Evolutionary conservation across 1,140 invertebrate genomes (phyloP), one percentile per base, ranked within the genome.

Genomic region (Tetragnatha versicolor): DNA sequence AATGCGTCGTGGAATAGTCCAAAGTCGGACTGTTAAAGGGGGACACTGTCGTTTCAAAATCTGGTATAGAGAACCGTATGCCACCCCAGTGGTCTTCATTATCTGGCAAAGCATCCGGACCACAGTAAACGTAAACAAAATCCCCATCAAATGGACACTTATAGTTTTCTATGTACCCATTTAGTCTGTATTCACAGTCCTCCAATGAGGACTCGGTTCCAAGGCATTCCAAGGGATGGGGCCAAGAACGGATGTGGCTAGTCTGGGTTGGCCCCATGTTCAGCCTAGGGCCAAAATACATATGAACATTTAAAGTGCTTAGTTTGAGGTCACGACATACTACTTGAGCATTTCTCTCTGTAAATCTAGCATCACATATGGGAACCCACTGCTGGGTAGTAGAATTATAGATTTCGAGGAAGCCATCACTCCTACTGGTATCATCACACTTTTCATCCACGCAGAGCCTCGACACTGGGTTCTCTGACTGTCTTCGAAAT

Each of bases 341-440:
- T 1, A 99, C 95, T 88, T 96, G 91, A 3, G 94, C 95, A 85
- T 98, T 98, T 83, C 94, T 88, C 84, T 97, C 94, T 0, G 94
- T 97, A 84, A 99, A 99, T 72, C 95, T 88, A 60, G 90, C 89
- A 88, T 99, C 98, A 86, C 98, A 99, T 84, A 98, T 91, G 0
- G 98, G 94, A 45, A 98, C 93, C 95, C 96, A 98, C 85, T 98
- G 95, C 10, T 95, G 86, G 0, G 96, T 97, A 4, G 97, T 98
- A 69, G 88, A 88, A 85, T 99, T 99, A 84, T 94, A 99, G 82
- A 97, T 92, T 87, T 99, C 94, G 37, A 99, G 85, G 83, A 98
- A 99, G 10, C 91, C 91, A 81, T 89, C 86, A 51, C 81, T 82
- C 6, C 76, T 42, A n/a, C n/a, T n/a, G 20, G 72, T 81, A 51